phyloP scores from a whole-genome alignment of 2,888 invertebrate species.

The Diaprepes abbreviatus region DNA sequence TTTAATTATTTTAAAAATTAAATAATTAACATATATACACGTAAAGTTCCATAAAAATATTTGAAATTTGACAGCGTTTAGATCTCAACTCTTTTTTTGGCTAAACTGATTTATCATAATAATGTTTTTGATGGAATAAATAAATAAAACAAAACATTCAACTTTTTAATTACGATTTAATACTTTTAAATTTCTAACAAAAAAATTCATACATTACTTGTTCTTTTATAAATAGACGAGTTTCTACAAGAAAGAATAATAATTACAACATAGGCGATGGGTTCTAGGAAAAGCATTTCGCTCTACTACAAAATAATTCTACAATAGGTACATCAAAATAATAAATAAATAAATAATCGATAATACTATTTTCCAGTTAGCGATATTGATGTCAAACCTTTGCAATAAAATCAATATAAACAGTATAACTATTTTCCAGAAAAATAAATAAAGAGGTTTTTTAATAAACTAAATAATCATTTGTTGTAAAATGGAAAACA shows the following conservation, averaged over 20 bases:
- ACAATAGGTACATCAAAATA: conserved; percentile 25
- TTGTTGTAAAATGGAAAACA: conserved; percentile 9
- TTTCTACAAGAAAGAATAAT: conserved; percentile 14
- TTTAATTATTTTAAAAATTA: too few species aligned
- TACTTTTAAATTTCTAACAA: conserved; percentile 35
- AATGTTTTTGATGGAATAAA: too few species aligned
- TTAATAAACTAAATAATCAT: not conserved
- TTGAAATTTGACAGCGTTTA: too few species aligned
- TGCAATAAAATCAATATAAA: not conserved
- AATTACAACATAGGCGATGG: conserved; percentile 19
- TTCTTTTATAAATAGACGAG: conserved; percentile 22
- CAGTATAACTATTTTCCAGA: conserved; percentile 5
- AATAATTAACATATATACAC: too few species aligned
- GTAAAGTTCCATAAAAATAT: too few species aligned
- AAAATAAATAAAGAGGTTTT: not conserved
- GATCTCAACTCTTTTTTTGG: too few species aligned
- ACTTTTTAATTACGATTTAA: conserved; percentile 27
- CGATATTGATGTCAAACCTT: not conserved
- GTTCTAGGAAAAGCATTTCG: conserved; percentile 23
- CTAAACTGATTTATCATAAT: too few species aligned
- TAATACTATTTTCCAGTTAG: conserved; percentile 18
- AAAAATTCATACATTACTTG: conserved; percentile 29
- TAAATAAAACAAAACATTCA: conserved; percentile 10
- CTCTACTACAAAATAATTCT: conserved; percentile 18
- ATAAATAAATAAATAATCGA: conserved; percentile 36